These are phyloP conservation scores for Rhopalosiphum padi DNA, from an alignment of 1,140 invertebrate genomes.

Conservation along the genomic window DNA sequence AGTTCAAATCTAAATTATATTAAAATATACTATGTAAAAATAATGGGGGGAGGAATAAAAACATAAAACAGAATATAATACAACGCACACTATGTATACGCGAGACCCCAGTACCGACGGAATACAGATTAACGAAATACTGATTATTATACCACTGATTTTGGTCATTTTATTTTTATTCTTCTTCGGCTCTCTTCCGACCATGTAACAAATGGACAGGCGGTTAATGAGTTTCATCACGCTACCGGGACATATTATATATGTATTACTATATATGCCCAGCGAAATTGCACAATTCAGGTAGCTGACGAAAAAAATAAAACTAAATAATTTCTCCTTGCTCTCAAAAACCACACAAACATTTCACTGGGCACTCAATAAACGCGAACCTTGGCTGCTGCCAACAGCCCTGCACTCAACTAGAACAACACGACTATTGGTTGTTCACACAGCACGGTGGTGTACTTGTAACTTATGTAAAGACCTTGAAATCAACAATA, in stretches of 20 bases:
- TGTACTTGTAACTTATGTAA: constrained; percentile 30
- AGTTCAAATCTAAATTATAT: neutral
- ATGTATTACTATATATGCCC: neutral
- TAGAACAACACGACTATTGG: constrained; percentile 52
- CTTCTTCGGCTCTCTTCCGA: neutral
- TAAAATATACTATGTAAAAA: neutral
- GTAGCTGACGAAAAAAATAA: constrained; percentile 29
- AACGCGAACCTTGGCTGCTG: constrained; percentile 34
- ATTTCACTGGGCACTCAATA: constrained; percentile 39
- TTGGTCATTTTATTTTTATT: constrained; percentile 16
- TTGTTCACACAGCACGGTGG: neutral
- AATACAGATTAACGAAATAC: constrained; percentile 11
- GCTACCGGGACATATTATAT: neutral
- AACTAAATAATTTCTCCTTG: constrained; percentile 57
- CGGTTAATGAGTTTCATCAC: constrained; percentile 29
- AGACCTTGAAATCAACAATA: constrained; percentile 41
- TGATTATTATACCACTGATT: neutral
- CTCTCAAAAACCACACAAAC: constrained; percentile 55
- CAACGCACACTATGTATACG: neutral
- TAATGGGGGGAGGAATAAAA: neutral
- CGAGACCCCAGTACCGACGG: neutral
- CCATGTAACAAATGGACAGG: neutral
- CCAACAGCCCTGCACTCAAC: constrained; percentile 52
- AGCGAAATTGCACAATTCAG: constrained; percentile 25
- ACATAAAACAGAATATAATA: neutral